Evolutionary conservation across 2,888 invertebrate species (phyloP).

Genomic region (Vanessa cardui): DNA sequence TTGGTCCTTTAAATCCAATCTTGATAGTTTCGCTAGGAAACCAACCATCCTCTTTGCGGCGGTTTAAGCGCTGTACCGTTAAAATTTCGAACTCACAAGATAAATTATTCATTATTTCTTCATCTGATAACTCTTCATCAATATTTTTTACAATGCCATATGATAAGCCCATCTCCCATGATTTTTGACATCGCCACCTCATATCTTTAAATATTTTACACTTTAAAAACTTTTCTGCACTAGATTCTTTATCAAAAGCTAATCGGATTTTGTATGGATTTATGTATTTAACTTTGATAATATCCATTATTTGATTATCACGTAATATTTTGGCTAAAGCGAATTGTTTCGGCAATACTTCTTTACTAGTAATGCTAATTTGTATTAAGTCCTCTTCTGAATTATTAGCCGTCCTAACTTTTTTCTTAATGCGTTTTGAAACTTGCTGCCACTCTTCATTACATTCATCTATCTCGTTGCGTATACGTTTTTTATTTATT

Average conservation of each 20-base stretch:
- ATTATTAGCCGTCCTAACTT: background rate
- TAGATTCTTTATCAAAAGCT: background rate
- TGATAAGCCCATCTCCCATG: constrained; percentile 1
- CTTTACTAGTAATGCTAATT: too few relatives aligned
- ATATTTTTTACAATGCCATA: constrained; percentile 1
- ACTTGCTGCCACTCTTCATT: background rate
- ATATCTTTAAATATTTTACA: background rate
- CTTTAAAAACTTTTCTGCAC: background rate
- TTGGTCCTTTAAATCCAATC: constrained; percentile 8
- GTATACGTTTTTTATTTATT: constrained; percentile 1
- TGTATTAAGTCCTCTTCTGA: too few relatives aligned
- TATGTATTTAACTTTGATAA: too few relatives aligned
- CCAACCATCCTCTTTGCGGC: too few relatives aligned
- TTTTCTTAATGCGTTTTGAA: background rate
- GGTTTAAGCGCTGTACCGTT: too few relatives aligned
- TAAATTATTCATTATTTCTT: too few relatives aligned
- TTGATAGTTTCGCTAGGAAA: background rate
- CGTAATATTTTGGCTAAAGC: too few relatives aligned
- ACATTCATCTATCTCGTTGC: background rate
- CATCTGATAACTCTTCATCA: background rate
- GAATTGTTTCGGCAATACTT: too few relatives aligned
- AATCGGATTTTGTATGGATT: background rate
- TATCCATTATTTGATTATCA: too few relatives aligned
- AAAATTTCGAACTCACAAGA: too few relatives aligned
- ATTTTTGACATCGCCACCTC: constrained; percentile 5